Evolutionary conservation across 2,797 vertebrate genomes (phyloP).

Genomic region (Spondyliosoma cantharus): DNA sequence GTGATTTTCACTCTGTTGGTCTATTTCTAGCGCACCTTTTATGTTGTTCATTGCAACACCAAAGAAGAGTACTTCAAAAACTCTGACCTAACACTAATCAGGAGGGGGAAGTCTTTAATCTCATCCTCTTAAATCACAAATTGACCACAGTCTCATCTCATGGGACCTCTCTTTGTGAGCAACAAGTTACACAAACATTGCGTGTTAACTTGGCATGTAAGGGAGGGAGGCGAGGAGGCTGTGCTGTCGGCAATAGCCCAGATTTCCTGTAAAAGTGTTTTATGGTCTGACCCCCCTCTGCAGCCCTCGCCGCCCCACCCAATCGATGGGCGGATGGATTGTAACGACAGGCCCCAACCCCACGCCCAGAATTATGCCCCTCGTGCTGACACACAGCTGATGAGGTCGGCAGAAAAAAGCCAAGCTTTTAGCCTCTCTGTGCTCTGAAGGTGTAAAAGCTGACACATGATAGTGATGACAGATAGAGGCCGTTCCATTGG

Average conservation of each 20-base stretch:
- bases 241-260: constrained; percentile 51
- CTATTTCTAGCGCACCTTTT: constrained; percentile 25
- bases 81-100: constrained; percentile 30
- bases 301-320: constrained; percentile 56
- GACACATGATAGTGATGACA: constrained; percentile 65
- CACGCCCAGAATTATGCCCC: constrained; percentile 71
- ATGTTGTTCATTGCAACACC: constrained; percentile 20
- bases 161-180: constrained; percentile 55
- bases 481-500: constrained; percentile 58
- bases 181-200: constrained; percentile 67
- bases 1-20: constrained; percentile 34
- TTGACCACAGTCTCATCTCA: constrained; percentile 36
- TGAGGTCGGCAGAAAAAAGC: constrained; percentile 76
- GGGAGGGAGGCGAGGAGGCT: constrained; percentile 29
- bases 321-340: constrained; percentile 76
- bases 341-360: constrained; percentile 68
- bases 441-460: constrained; percentile 66
- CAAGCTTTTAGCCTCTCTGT: constrained; percentile 62
- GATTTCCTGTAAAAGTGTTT: constrained; percentile 79
- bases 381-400: constrained; percentile 69
- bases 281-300: constrained; percentile 56
- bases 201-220: constrained; percentile 48
- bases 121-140: constrained; percentile 36
- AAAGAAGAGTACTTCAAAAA: constrained; percentile 33
- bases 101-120: constrained; percentile 37